Evolutionary conservation across 2,797 vertebrate species (phyloP).

Genomic region (Monodelphis domestica): DNA sequence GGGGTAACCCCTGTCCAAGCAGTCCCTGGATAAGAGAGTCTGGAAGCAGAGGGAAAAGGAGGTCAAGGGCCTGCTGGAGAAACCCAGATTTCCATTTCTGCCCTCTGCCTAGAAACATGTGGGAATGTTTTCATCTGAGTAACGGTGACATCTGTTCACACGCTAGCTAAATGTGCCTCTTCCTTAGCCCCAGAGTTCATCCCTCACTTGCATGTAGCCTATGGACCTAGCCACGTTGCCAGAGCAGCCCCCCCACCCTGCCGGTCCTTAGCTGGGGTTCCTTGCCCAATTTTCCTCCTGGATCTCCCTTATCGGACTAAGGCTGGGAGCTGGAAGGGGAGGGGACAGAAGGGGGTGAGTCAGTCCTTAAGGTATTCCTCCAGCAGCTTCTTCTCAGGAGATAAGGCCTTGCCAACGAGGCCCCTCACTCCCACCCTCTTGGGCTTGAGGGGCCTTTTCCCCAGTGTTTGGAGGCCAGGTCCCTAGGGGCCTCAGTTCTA

Average conservation of each 20-base stretch:
- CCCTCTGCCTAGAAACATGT: neutral
- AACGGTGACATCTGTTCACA: neutral
- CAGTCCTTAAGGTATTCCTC: conserved; percentile 72
- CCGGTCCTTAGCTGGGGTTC: conserved; percentile 45
- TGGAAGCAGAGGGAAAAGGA: conserved; percentile 42
- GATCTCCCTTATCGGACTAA: conserved; percentile 31
- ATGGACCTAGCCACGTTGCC: neutral
- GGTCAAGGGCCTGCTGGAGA: conserved; percentile 70
- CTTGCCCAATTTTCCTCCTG: neutral
- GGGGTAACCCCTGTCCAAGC: neutral
- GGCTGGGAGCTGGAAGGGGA: conserved; percentile 47
- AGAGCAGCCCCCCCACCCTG: neutral
- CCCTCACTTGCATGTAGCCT: neutral
- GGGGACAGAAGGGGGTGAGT: conserved; percentile 63
- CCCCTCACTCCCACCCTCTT: neutral
- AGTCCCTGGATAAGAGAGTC: neutral
- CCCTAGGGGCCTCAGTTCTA: conserved; percentile 52
- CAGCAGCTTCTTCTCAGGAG: conserved; percentile 72
- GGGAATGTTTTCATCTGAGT: neutral
- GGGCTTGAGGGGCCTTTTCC: conserved; percentile 54
- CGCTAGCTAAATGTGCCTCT: no score
- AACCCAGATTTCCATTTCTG: neutral
- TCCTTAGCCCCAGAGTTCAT: neutral
- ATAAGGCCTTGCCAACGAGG: conserved; percentile 73
- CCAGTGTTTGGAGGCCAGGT: conserved; percentile 14